Evolutionary conservation across 92 coral and sea anemone species (phyloP).

Genomic region (Anthopleura xanthogrammica): DNA sequence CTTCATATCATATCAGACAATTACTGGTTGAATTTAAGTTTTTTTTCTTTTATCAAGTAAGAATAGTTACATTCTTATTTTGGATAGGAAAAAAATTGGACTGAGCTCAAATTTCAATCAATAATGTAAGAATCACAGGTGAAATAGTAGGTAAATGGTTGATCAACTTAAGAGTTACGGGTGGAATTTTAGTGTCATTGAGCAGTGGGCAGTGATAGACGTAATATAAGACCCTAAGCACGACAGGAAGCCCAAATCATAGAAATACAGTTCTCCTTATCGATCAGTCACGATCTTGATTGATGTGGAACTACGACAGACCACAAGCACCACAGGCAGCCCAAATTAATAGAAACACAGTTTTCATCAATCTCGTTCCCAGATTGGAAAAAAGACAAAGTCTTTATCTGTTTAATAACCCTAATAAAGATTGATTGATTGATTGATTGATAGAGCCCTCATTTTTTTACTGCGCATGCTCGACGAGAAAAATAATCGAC

Average conservation of each 20-base stretch:
- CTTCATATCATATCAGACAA: not conserved
- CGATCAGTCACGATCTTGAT: no score
- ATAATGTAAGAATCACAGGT: slow-evolving; percentile 17
- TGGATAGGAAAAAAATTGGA: not conserved
- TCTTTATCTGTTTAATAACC: no score
- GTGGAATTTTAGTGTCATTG: slow-evolving; percentile 5
- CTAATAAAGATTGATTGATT: no score
- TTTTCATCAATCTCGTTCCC: no score
- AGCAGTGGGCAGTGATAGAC: not conserved
- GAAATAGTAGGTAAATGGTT: not conserved
- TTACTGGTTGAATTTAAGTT: not conserved
- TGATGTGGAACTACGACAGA: no score
- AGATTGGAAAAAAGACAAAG: no score
- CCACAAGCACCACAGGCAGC: no score
- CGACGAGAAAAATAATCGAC: no score
- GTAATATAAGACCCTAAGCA: not conserved
- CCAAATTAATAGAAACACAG: no score
- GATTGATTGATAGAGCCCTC: no score
- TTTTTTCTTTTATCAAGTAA: not conserved
- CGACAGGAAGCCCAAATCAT: not conserved
- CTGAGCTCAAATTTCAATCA: slow-evolving; percentile 9
- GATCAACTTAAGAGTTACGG: not conserved
- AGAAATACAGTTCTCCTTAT: not conserved
- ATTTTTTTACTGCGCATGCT: no score
- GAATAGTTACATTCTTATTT: not conserved